Conservation (phyloP, 2,113 vertebrate genomes). For the Cyprinodon brontotheroides region DNA sequence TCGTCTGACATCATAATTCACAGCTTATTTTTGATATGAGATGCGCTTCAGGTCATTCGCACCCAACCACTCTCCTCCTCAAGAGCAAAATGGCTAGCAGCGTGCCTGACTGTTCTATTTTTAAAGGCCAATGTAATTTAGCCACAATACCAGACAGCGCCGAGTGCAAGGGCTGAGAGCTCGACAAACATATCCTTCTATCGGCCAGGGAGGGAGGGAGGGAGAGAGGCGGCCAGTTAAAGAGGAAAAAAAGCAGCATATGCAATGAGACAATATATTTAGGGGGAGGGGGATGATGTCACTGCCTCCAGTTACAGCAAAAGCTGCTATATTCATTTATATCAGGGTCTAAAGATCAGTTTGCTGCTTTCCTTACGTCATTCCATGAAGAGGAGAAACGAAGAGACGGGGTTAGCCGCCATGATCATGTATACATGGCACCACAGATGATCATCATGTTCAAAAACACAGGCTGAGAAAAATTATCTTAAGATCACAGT, state of each 20-base stretch:
- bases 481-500: too few relatives aligned
- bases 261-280: slow-evolving; percentile 26
- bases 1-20: slow-evolving; percentile 35
- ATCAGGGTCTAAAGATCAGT: too few relatives aligned
- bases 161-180: slow-evolving; percentile 67
- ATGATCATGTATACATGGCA: too few relatives aligned
- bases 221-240: slow-evolving; percentile 22
- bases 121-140: slow-evolving; percentile 78
- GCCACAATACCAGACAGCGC: slow-evolving; percentile 67
- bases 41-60: slow-evolving; percentile 21
- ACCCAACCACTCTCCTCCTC: slow-evolving; percentile 15
- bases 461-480: too few relatives aligned
- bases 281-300: slow-evolving; percentile 4
- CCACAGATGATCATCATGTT: too few relatives aligned
- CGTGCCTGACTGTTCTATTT: slow-evolving; percentile 72
- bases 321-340: not conserved
- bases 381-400: not conserved
- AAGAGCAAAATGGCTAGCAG: slow-evolving; percentile 56
- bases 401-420: too few relatives aligned
- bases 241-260: slow-evolving; percentile 31
- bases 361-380: too few relatives aligned
- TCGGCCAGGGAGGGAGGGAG: slow-evolving; percentile 2
- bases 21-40: slow-evolving; percentile 53
- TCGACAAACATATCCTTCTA: slow-evolving; percentile 62
- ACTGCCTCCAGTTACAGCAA: not conserved